Evolutionary conservation across 2,113 vertebrate genomes (phyloP).

Genomic region (Thomomys bottae): DNA sequence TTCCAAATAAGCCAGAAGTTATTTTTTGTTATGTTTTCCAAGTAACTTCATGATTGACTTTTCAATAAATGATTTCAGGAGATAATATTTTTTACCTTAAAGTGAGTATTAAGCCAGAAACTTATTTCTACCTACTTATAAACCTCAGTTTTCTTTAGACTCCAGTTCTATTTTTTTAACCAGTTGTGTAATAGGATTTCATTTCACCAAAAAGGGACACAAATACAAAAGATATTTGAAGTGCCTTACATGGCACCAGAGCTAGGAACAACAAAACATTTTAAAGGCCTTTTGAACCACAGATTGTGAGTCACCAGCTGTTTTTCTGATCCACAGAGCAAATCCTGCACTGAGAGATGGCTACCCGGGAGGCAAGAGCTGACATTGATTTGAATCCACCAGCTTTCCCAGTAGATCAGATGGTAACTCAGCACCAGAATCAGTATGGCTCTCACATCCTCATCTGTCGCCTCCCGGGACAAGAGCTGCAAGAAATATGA

Average conservation of each 20-base stretch:
- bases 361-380: conserved; percentile 78
- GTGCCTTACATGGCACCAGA: conserved; percentile 60
- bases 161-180: conserved; percentile 35
- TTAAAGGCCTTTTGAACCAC: conserved; percentile 77
- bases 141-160: conserved; percentile 43
- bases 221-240: conserved; percentile 49
- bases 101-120: background rate
- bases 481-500: conserved; percentile 75
- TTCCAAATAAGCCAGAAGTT: background rate
- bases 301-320: conserved; percentile 80
- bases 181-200: conserved; percentile 69
- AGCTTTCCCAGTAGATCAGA: conserved; percentile 72
- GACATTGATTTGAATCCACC: conserved; percentile 70
- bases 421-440: conserved; percentile 68
- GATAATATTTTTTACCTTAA: conserved; percentile 55
- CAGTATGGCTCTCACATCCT: conserved; percentile 74
- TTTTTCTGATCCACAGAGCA: conserved; percentile 81
- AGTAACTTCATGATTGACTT: conserved; percentile 52
- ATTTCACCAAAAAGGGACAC: conserved; percentile 50
- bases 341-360: conserved; percentile 70
- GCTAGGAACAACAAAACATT: conserved; percentile 66
- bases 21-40: conserved; percentile 7
- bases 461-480: conserved; percentile 74
- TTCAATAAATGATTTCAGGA: conserved; percentile 1
- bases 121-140: background rate